These are phyloP conservation scores for Chamaetylas fuelleborni DNA, from an alignment of 2,113 vertebrate species.

Conservation along the genomic window DNA sequence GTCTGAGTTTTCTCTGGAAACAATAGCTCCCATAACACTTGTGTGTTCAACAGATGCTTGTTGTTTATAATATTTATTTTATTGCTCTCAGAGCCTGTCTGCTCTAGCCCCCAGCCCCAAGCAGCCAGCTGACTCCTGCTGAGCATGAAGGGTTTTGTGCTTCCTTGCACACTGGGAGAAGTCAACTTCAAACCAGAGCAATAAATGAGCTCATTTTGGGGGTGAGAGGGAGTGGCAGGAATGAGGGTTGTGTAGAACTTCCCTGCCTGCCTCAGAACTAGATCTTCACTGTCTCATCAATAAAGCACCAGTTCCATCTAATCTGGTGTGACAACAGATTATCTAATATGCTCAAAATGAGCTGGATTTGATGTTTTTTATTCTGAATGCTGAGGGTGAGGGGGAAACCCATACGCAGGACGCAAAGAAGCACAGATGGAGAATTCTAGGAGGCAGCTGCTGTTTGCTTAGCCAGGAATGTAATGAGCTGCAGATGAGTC, in stretches of 20 bases:
- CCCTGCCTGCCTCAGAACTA: neutral
- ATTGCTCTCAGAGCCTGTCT: neutral
- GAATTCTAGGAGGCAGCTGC: neutral
- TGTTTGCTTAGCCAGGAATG: neutral
- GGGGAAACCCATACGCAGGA: neutral
- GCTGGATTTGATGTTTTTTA: accelerated
- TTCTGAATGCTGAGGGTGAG: neutral
- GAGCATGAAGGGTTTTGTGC: neutral
- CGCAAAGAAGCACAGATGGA: neutral
- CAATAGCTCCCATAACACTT: neutral
- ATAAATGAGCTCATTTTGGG: neutral
- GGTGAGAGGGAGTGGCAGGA: neutral
- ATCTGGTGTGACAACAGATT: neutral
- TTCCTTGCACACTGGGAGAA: accelerated
- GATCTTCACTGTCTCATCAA: neutral
- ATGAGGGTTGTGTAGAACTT: neutral
- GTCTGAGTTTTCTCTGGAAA: neutral
- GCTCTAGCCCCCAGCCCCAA: neutral
- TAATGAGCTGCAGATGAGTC: neutral
- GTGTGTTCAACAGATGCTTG: neutral
- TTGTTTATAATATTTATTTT: neutral
- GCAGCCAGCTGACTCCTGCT: neutral
- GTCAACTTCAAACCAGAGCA: neutral
- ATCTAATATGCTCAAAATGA: neutral
- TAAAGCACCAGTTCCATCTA: neutral